Evolutionary conservation across 2,797 vertebrate genomes (phyloP).

Genomic region (Anolis apletophallus): DNA sequence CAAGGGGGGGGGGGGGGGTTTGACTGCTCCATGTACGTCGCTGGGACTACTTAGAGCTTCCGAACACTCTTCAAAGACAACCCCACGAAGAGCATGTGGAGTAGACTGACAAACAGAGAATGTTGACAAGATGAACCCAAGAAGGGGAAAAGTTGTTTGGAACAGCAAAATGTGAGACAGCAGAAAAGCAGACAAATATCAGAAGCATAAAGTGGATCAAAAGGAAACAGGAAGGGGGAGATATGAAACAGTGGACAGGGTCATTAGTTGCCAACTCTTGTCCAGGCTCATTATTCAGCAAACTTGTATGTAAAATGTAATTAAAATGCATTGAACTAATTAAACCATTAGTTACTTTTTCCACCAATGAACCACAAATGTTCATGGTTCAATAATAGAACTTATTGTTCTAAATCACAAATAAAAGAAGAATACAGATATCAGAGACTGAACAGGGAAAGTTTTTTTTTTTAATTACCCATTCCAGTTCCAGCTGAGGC

Average conservation of each 20-base stretch:
- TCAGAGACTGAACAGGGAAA: neutral
- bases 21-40: no score
- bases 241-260: neutral
- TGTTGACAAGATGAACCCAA: neutral
- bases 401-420: neutral
- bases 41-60: no score
- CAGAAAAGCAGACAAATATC: neutral
- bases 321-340: neutral
- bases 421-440: constrained; percentile 2
- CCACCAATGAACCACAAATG: neutral
- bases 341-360: neutral
- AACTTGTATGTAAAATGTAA: neutral
- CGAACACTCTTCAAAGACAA: no score
- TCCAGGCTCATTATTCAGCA: neutral
- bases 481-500: constrained; percentile 88
- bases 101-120: neutral
- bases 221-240: no score
- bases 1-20: no score
- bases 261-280: no score
- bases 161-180: neutral
- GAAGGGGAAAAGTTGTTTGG: neutral
- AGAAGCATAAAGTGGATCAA: neutral
- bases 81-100: no score
- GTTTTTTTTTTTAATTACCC: constrained; percentile 78
- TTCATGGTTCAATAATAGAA: neutral